phyloP scores from a whole-genome alignment of 2,113 vertebrate species.

The Uropsilus gracilis region DNA sequence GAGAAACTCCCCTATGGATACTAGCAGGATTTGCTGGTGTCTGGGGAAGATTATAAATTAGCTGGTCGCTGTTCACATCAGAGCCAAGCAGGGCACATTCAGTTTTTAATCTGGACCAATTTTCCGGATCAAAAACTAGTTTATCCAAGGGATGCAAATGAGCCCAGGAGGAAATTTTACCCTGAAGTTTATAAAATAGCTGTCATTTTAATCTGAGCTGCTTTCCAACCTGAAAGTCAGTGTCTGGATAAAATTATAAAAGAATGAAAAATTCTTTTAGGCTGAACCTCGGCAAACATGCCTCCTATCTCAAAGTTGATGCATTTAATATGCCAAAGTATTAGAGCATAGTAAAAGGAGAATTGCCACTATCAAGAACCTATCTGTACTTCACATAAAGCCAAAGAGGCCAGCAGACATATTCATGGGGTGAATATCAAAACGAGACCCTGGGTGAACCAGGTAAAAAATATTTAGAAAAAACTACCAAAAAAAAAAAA shows the following conservation, averaged over 20 bases:
- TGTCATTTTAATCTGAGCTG: constrained; percentile 68
- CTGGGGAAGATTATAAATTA: constrained; percentile 78
- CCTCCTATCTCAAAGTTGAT: constrained; percentile 14
- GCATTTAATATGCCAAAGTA: constrained; percentile 42
- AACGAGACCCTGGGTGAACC: neutral
- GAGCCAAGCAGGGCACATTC: constrained; percentile 56
- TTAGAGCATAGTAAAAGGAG: neutral
- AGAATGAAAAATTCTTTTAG: constrained; percentile 53
- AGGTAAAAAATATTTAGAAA: constrained; percentile 20
- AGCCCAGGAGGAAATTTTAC: constrained; percentile 60
- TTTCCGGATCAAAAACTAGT: constrained; percentile 80
- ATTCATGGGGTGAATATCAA: neutral
- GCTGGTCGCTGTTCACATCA: constrained; percentile 63
- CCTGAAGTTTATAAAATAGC: constrained; percentile 73
- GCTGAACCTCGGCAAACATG: constrained; percentile 15
- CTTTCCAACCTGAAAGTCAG: constrained; percentile 62
- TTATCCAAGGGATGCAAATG: constrained; percentile 76
- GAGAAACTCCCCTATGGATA: constrained; percentile 40
- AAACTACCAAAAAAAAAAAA: neutral
- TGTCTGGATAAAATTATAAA: constrained; percentile 69
- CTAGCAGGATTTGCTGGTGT: constrained; percentile 40
- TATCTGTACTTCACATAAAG: constrained; percentile 36
- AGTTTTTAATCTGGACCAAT: constrained; percentile 80
- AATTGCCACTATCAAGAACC: neutral
- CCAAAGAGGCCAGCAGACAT: neutral